A percentile compares a stretch with the other conserved stretches of the same genome.
Conservation (phyloP, 2,113 vertebrate species). For the Lipophrys pholis region DNA sequence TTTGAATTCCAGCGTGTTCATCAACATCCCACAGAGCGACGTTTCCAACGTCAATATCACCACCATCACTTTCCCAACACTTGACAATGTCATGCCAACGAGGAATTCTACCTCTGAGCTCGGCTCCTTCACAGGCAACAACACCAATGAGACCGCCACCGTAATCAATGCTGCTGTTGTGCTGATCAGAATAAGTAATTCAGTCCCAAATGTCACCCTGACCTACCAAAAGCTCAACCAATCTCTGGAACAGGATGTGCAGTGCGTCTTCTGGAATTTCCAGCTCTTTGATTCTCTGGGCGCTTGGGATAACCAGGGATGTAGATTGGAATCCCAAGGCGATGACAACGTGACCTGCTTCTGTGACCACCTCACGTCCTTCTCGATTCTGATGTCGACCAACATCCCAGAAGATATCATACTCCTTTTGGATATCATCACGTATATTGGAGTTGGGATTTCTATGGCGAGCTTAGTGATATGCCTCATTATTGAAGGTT, state of each 20-base stretch:
- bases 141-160: slow-evolving; percentile 67
- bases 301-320: slow-evolving; percentile 81
- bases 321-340: slow-evolving; percentile 34
- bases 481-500: slow-evolving; percentile 85
- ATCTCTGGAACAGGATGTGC: slow-evolving; percentile 46
- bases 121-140: not conserved
- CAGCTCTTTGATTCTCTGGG: slow-evolving; percentile 41
- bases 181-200: slow-evolving; percentile 75
- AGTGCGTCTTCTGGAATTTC: slow-evolving; percentile 88
- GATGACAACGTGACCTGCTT: slow-evolving; percentile 70
- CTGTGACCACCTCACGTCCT: slow-evolving; percentile 87
- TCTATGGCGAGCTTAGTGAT: slow-evolving; percentile 87
- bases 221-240: slow-evolving; percentile 79
- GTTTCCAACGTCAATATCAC: slow-evolving; percentile 61
- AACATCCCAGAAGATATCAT: accelerated
- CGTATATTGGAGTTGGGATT: slow-evolving; percentile 83
- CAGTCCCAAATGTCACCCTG: slow-evolving; percentile 69
- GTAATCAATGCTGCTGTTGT: slow-evolving; percentile 85
- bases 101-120: slow-evolving; percentile 18
- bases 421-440: slow-evolving; percentile 67
- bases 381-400: slow-evolving; percentile 89
- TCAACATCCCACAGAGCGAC: slow-evolving; percentile 72
- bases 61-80: slow-evolving; percentile 74
- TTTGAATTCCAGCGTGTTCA: slow-evolving; percentile 49
- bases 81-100: slow-evolving; percentile 80